Base-by-base conservation (phyloP, 2,113 vertebrate species). In the Rhabdornis inornatus region DNA sequence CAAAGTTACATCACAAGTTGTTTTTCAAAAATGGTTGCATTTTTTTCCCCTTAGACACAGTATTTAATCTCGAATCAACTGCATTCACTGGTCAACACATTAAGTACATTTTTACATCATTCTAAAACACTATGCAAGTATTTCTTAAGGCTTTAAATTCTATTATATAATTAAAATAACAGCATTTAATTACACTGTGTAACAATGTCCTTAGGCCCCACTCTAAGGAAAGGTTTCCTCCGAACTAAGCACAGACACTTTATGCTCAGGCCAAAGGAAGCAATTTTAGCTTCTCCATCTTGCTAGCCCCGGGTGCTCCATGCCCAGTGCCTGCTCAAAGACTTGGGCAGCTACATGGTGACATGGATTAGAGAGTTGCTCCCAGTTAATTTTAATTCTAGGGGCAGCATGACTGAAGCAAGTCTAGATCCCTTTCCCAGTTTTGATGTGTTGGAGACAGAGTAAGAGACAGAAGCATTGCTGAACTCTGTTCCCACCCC, bases 141-240 rank as follows among this genome's bases (percentile, higher is more conserved):
- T 84, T 89, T 94, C 66, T 70, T 72, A 90, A 59, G 39, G 71
- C 64, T 89, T 90, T 77, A 35, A 69, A 79, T 28, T 39, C 27
- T 42, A 39, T 27, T 30, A 18, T n/a, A 27, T 65, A 89, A 91
- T 87, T 89, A 78, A 84, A 92, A 55, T 63, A 81, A 78, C 10
- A 59, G 23, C 27, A 83, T 37, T 91, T 87, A 92, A 92, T 91
- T 77, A 66, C 35, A 20, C 27, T 40, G 28, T n/a, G 45, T 69
- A 80, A 87, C 1, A 2, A 72, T 42, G 63, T 57, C 87, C 78
- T 91, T 7, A 77, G 87, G 63, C 59, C 61, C 9, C 37, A 45
- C 59, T 80, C 35, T 24, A 74, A 90, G 65, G 53, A 79, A 71
- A 53, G n/a, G 20, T 35, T 87, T 89, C 49, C 57, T 82, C 40